Percentiles rank a stretch among this genome's conserved stretches.
These are phyloP conservation scores for Threskiornis aethiopicus DNA, from an alignment of 2,797 vertebrate genomes.

Conservation along the genomic window DNA sequence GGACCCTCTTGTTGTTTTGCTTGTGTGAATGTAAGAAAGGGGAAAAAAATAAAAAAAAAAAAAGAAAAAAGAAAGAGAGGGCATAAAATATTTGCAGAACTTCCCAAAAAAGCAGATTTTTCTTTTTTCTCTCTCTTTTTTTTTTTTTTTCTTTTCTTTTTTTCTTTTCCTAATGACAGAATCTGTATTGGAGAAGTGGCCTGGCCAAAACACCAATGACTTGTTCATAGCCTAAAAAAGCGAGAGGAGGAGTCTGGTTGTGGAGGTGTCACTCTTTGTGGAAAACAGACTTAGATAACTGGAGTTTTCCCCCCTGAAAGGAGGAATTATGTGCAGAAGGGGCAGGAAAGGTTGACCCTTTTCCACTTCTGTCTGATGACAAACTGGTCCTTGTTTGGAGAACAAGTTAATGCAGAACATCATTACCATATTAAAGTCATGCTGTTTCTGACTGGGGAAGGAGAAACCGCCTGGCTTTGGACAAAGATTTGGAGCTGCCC, in stretches of 20 bases:
- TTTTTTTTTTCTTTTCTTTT: neutral
- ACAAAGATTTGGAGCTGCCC: neutral
- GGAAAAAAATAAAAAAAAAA: neutral
- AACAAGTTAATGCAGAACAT: constrained; percentile 20
- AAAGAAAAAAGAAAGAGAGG: constrained; percentile 18
- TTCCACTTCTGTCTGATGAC: constrained; percentile 64
- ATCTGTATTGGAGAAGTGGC: constrained; percentile 15
- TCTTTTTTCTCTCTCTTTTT: neutral
- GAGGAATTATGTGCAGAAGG: constrained; percentile 29
- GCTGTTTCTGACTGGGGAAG: neutral
- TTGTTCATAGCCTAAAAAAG: constrained; percentile 51
- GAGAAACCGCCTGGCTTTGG: neutral
- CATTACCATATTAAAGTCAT: constrained; percentile 49
- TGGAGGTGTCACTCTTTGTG: constrained; percentile 35
- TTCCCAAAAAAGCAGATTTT: constrained; percentile 40
- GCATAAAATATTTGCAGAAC: constrained; percentile 69
- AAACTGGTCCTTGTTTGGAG: constrained; percentile 69
- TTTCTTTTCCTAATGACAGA: neutral
- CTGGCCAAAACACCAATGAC: neutral
- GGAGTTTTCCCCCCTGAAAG: constrained; percentile 59
- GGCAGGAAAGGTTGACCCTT: constrained; percentile 59
- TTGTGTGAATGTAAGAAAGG: constrained; percentile 70
- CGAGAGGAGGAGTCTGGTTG: neutral
- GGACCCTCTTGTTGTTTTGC: constrained; percentile 83
- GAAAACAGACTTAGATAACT: neutral